Evolutionary conservation across 2,113 vertebrate genomes (phyloP).

Genomic region (Trogon surrucura): DNA sequence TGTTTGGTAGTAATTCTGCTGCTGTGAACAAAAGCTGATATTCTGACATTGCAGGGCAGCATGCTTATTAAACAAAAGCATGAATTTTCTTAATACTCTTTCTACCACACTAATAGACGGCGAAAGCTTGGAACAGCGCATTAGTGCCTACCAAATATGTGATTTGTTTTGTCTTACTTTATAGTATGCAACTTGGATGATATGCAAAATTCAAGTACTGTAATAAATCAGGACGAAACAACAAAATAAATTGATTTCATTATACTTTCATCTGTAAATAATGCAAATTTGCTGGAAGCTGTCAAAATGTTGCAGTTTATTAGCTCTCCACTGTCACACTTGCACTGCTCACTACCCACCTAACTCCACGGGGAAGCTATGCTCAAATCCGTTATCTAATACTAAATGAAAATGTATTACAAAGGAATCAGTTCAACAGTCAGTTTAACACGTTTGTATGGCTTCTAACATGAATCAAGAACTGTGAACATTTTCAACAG

Average conservation of each 20-base stretch:
- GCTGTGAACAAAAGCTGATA: slow-evolving; percentile 7
- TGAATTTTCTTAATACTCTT: neutral
- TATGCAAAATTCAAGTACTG: neutral
- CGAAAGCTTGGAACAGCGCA: neutral
- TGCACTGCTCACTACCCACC: neutral
- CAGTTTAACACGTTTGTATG: neutral
- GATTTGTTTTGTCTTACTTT: neutral
- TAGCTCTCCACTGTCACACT: neutral
- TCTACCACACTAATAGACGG: neutral
- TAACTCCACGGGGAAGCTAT: neutral
- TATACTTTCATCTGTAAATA: neutral
- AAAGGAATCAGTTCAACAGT: neutral
- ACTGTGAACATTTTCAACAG: neutral
- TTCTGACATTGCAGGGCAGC: neutral
- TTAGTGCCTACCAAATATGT: neutral
- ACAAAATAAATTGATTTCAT: neutral
- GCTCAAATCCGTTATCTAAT: neutral
- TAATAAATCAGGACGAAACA: neutral
- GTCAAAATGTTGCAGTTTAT: neutral
- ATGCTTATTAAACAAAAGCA: neutral
- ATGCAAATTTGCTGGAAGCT: neutral
- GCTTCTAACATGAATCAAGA: neutral
- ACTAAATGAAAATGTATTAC: neutral
- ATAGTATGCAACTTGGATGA: neutral
- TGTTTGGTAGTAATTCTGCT: neutral